Percentiles rank a stretch among this genome's conserved stretches.
These are phyloP conservation scores for Orthonevra nobilis DNA, from an alignment of 2,888 invertebrate species.

Conservation along the genomic window DNA sequence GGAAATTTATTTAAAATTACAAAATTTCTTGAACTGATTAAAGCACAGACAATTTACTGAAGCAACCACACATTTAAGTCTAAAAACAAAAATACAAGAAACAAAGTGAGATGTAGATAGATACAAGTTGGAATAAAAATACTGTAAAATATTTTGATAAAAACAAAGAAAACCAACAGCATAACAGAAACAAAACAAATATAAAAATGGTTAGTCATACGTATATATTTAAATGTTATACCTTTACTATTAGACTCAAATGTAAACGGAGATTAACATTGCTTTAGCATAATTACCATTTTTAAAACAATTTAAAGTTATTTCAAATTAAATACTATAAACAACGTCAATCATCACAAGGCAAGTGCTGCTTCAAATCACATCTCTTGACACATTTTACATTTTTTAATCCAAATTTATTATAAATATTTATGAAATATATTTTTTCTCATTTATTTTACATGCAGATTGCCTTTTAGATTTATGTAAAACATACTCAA, in stretches of 20 bases:
- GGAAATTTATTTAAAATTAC: no score
- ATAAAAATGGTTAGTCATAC: conserved; percentile 42
- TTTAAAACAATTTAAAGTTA: conserved; percentile 25
- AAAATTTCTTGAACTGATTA: no score
- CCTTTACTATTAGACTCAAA: conserved; percentile 48
- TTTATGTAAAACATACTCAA: conserved; percentile 54
- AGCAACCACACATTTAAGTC: conserved; percentile 4
- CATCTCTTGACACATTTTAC: conserved; percentile 15
- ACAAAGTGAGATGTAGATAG: conserved; percentile 57
- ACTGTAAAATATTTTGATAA: conserved; percentile 70
- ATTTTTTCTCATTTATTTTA: conserved; percentile 18
- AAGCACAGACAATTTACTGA: not conserved
- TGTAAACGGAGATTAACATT: conserved; percentile 53
- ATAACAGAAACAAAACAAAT: conserved; percentile 13
- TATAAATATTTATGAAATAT: conserved; percentile 13
- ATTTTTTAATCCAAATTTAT: conserved; percentile 23
- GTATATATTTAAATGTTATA: conserved; percentile 64
- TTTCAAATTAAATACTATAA: conserved; percentile 13
- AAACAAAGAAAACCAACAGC: conserved; percentile 24
- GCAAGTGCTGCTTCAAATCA: conserved; percentile 41
- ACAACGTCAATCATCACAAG: conserved; percentile 25
- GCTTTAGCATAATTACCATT: conserved; percentile 67
- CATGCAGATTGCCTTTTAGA: conserved; percentile 65
- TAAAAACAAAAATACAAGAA: conserved; percentile 28
- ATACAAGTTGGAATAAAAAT: conserved; percentile 58